phyloP scores from a whole-genome alignment of 2,888 invertebrate species.

The Cerastis rubricosa region DNA sequence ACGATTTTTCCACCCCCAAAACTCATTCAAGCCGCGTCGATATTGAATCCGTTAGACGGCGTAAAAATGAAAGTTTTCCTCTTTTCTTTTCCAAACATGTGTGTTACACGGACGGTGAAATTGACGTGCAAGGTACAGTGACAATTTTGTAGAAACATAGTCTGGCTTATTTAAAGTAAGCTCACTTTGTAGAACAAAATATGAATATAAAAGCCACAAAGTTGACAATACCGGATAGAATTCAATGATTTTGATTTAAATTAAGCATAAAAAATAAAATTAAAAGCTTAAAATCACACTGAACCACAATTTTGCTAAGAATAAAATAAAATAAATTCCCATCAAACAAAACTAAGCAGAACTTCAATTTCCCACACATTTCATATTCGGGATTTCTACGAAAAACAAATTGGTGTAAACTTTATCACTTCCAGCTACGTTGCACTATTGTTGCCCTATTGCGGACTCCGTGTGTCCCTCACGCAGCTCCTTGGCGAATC shows the following conservation, averaged over 20 bases:
- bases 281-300: background rate
- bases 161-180: background rate
- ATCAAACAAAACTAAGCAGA: background rate
- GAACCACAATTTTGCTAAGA: no score
- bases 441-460: constrained; percentile 29
- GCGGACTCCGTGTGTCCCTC: constrained; percentile 58
- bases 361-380: background rate
- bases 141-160: background rate
- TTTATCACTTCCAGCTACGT: background rate
- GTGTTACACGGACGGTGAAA: constrained; percentile 72
- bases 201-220: background rate
- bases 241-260: background rate
- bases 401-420: background rate
- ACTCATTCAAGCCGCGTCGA: constrained; percentile 90
- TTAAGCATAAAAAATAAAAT: background rate
- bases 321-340: background rate
- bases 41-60: constrained; percentile 90
- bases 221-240: no score
- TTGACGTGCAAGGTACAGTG: constrained; percentile 9
- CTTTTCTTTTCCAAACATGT: constrained; percentile 82
- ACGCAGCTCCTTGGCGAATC: constrained; percentile 67
- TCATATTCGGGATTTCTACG: background rate
- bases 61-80: constrained; percentile 90
- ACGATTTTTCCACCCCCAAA: constrained; percentile 88
- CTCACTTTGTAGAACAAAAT: background rate